phyloP scores from a whole-genome alignment of 2,113 vertebrate genomes.

The Halichoeres trimaculatus region DNA sequence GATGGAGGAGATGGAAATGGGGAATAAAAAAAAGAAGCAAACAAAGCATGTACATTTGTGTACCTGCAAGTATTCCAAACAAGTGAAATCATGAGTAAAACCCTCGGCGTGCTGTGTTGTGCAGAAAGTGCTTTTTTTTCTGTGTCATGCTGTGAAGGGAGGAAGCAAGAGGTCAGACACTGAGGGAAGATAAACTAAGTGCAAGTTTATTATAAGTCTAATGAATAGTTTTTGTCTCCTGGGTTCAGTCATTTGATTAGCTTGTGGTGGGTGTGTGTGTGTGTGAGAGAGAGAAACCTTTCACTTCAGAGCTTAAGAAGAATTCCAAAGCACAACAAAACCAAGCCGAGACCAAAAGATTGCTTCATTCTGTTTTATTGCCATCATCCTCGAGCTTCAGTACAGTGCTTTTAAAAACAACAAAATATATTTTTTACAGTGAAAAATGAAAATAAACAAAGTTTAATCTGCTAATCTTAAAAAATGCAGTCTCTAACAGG shows the following conservation, averaged over 20 bases:
- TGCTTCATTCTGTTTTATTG: conserved; percentile 59
- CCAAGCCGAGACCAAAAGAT: conserved; percentile 1
- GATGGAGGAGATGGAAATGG: conserved; percentile 10
- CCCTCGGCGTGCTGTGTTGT: conserved; percentile 34
- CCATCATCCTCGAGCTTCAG: not conserved
- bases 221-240: conserved; percentile 46
- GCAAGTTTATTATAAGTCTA: conserved; percentile 47
- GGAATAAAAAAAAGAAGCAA: conserved; percentile 51
- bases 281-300: conserved; percentile 15
- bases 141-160: conserved; percentile 42
- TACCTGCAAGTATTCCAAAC: conserved; percentile 54
- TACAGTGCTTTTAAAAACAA: conserved; percentile 2
- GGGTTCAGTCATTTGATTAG: conserved; percentile 55
- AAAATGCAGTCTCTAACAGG: not conserved
- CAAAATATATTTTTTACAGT: not conserved
- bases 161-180: conserved; percentile 43
- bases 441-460: not conserved
- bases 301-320: not conserved
- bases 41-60: conserved; percentile 76
- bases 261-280: conserved; percentile 9
- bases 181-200: conserved; percentile 21
- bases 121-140: conserved; percentile 28
- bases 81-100: conserved; percentile 18
- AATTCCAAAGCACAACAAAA: not conserved
- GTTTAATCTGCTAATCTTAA: not conserved